Evolutionary conservation across 2,888 invertebrate genomes (phyloP).

Genomic region (Ochropacha duplaris): DNA sequence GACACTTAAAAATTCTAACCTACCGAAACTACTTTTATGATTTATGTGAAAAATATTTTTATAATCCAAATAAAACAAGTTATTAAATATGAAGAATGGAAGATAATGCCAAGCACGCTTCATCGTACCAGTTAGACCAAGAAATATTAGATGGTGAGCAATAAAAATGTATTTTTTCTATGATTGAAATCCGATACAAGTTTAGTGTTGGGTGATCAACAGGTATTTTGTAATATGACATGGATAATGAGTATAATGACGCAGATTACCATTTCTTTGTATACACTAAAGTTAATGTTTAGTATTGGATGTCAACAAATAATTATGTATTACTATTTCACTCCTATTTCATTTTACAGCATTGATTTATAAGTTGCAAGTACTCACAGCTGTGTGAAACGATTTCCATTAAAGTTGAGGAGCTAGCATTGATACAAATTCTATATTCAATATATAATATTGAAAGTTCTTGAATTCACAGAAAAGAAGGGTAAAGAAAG

Average conservation of each 20-base stretch:
- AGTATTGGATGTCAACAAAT: background rate
- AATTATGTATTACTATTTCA: background rate
- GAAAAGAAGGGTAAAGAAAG: too few species aligned
- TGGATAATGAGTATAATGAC: slow-evolving; percentile 30
- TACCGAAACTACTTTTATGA: slow-evolving; percentile 33
- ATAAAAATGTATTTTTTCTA: slow-evolving; percentile 22
- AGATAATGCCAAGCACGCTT: slow-evolving; percentile 73
- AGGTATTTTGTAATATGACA: slow-evolving; percentile 48
- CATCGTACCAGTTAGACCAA: slow-evolving; percentile 75
- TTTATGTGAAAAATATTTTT: slow-evolving; percentile 48
- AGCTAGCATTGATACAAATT: too few species aligned
- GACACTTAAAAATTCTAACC: slow-evolving; percentile 36
- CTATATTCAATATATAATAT: too few species aligned
- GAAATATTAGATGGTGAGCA: slow-evolving; percentile 75
- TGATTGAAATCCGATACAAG: slow-evolving; percentile 43
- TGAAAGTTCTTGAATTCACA: too few species aligned
- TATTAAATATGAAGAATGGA: slow-evolving; percentile 81
- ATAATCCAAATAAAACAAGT: slow-evolving; percentile 53
- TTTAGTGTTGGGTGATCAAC: slow-evolving; percentile 15
- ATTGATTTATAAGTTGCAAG: background rate
- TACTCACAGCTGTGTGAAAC: too few species aligned
- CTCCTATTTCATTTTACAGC: background rate
- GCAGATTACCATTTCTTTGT: slow-evolving; percentile 18
- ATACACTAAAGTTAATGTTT: slow-evolving; percentile 2
- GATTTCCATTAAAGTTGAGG: too few species aligned